Base-by-base conservation (phyloP, 2,888 invertebrate species). In the Enchytraeus crypticus region DNA sequence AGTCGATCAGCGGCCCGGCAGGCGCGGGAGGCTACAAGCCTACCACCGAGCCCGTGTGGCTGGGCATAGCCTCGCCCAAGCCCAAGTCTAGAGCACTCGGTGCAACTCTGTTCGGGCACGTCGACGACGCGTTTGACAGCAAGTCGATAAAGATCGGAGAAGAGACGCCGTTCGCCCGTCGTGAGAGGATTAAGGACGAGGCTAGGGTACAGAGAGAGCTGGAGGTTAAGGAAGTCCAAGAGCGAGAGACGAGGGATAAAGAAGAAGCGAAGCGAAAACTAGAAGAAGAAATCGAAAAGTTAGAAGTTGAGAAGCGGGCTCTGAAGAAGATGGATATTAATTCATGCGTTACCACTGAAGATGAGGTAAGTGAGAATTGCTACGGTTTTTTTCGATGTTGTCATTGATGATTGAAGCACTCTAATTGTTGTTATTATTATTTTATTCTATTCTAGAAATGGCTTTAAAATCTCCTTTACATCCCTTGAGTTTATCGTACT, bases 71-170 rank as follows among this genome's bases (percentile, higher is more conserved):
- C 11, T 49, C 45, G 21, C 57, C 63, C 27, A 59, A 57, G 54
- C 63, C 63, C 5, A 53, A 57, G 45, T 34, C 63, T 5, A 26
- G 63, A 14, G 53, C 58, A 18, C 38, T 49, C 51, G 38, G 54
- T 14, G 61, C 57, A 26, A 49, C 60, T 29, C 56, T 63, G 58
- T 63, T 63, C 43, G 63, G 63, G 26, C 60, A 61, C 43, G 63
- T 63, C 30, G 60, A 46, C 3, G 63, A 63, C 38, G 63, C 63
- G 30, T 63, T 63, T 51, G 62, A 62, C 38, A 54, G 54, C 18
- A 62, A 62, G 45, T 60, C 62, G 3, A 62, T 62, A 11, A 47
- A 47, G 26, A 23, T 47, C 8, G 49, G 49, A 8, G 49, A 47
- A 23, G 49, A 18, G 49, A 23, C 49, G 8, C 49, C 49, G 5